Base-by-base conservation (phyloP, 2,888 invertebrate genomes). In the Lordiphosa andalusiaca region DNA sequence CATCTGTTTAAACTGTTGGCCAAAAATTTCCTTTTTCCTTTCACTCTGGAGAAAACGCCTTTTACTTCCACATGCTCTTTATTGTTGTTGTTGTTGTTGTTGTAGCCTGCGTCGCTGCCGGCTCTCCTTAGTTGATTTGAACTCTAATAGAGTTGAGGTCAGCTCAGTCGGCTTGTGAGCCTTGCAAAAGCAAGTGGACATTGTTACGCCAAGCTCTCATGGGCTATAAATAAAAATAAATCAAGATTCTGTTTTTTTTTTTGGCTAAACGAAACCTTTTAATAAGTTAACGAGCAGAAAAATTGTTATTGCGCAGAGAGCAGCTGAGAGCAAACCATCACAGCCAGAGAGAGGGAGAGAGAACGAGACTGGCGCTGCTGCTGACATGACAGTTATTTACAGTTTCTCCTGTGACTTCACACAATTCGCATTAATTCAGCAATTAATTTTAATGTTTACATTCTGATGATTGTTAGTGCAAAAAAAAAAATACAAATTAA, bases 11-110 rank as follows among this genome's bases (percentile, higher is more conserved):
- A 7, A 67, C 56, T 70, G 68, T 54, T 48, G 56, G 35, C 49
- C 39, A 49, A 41, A 19, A n/a, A n/a, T 30, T 39, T 53, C 47
- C 53, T 47, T 55, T 77, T 75, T 67, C 82, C 77, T 78, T 78
- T 78, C 77, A 82, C 83, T 78, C 35, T 42, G 47, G 73, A 73
- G 57, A 74, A 77, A 77, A 74, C 78, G 75, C 77, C 77, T 82
- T 82, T 78, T 77, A 82, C 82, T 78, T 74, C 53, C 37, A 55
- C 36, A 16, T 40, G 39, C 37, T 36, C 23, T 41, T 30, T 36
- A 37, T 40, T 44, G 35, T 40, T 37, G 40, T 42, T 33, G 53
- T 16, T 35, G 56, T 16, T 1, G 16, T 2, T n/a, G n/a, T n/a
- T n/a, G n/a, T n/a, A n/a, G n/a, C 30, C 44, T 54, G 48, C 44